Conservation (phyloP, 2,797 vertebrate genomes). For the Tarsius wallacei region DNA sequence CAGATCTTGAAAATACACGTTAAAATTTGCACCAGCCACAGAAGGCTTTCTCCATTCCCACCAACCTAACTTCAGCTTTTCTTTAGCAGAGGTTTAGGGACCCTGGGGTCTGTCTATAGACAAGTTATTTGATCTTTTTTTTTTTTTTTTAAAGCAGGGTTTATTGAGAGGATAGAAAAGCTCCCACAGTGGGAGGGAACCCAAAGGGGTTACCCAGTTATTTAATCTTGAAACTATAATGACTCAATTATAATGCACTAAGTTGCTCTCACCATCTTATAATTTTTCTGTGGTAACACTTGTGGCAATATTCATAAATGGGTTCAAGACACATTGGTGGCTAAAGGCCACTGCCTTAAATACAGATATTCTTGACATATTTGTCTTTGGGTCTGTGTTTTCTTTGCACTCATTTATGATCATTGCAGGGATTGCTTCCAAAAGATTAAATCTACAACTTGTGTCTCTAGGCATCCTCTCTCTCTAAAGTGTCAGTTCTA, state of each 20-base stretch:
- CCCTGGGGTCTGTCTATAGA: not conserved
- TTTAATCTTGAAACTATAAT: not conserved
- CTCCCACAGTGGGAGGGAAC: too few species aligned
- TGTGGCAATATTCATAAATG: not conserved
- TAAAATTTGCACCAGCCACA: not conserved
- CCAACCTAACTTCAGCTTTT: not conserved
- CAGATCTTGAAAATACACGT: not conserved
- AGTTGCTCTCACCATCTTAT: not conserved
- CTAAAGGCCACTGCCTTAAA: not conserved
- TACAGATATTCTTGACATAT: not conserved
- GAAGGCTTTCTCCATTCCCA: not conserved
- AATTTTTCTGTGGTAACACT: not conserved
- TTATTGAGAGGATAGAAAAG: too few species aligned
- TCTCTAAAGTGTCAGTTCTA: not conserved
- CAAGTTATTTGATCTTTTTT: not conserved
- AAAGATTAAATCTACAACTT: not conserved
- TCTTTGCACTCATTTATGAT: not conserved
- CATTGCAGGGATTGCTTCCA: not conserved
- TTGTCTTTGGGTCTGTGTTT: not conserved
- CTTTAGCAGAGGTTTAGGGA: not conserved
- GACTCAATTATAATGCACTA: not conserved
- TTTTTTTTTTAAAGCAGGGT: too few species aligned
- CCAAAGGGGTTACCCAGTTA: too few species aligned
- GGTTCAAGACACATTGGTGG: not conserved
- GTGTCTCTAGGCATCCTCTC: not conserved